Percentiles rank a stretch among this genome's conserved stretches.
phyloP scores from a whole-genome alignment of 2,797 vertebrate species.

The Pangasius larnaudii region DNA sequence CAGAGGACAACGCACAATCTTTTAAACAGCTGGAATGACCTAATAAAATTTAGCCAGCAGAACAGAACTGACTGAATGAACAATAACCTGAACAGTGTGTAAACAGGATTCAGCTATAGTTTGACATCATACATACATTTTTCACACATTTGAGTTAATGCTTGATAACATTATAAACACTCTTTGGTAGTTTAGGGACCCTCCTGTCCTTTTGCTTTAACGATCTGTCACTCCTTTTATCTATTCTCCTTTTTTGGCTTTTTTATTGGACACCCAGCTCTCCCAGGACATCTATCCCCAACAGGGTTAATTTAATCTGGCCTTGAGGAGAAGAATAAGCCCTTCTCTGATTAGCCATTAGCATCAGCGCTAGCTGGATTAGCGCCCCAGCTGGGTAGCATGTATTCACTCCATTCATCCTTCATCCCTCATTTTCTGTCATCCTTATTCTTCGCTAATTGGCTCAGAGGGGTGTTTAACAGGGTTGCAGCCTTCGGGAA shows the following conservation, averaged over 20 bases:
- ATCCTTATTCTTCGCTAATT: slow-evolving; percentile 70
- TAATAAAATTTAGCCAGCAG: no score
- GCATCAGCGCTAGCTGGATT: slow-evolving; percentile 65
- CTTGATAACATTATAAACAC: not conserved
- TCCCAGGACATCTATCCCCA: slow-evolving; percentile 73
- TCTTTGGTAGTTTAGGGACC: not conserved
- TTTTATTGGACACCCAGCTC: slow-evolving; percentile 60
- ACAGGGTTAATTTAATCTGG: slow-evolving; percentile 60
- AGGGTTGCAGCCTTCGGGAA: slow-evolving; percentile 70
- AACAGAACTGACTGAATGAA: no score
- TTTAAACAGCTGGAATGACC: no score
- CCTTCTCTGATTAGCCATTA: slow-evolving; percentile 79
- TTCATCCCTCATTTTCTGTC: slow-evolving; percentile 52
- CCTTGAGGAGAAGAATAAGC: slow-evolving; percentile 73
- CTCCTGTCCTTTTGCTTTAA: slow-evolving; percentile 46
- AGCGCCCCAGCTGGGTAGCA: slow-evolving; percentile 67
- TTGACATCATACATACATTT: not conserved
- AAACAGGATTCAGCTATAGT: not conserved
- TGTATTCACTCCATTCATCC: slow-evolving; percentile 63
- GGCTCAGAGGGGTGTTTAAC: slow-evolving; percentile 76
- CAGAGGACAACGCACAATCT: no score
- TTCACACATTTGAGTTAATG: not conserved
- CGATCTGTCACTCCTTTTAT: slow-evolving; percentile 63
- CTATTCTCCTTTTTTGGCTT: slow-evolving; percentile 67
- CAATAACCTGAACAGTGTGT: not conserved